Conservation (phyloP, 2,797 vertebrate species). For the Mico argentatus region DNA sequence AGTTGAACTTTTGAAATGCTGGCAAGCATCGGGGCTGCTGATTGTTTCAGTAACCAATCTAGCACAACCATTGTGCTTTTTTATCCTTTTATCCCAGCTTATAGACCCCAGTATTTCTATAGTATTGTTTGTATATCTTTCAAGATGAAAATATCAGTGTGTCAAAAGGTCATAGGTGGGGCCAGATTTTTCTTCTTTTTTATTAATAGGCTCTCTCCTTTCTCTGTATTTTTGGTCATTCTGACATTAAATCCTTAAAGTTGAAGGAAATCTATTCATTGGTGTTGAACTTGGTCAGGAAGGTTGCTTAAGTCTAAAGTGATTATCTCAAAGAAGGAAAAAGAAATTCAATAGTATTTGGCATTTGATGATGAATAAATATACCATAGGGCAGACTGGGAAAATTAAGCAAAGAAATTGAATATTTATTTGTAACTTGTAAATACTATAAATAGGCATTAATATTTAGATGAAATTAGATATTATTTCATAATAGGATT, state of each 20-base stretch:
- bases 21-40: background rate
- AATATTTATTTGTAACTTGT: conserved; percentile 69
- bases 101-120: background rate
- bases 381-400: background rate
- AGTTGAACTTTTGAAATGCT: conserved; percentile 18
- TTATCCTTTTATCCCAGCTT: conserved; percentile 33
- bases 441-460: conserved; percentile 61
- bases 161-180: conserved; percentile 56
- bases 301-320: conserved; percentile 55
- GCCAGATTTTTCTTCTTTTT: conserved; percentile 47
- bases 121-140: conserved; percentile 64
- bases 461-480: conserved; percentile 67
- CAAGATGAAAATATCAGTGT: conserved; percentile 62
- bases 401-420: conserved; percentile 69
- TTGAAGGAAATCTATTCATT: conserved; percentile 52
- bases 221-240: conserved; percentile 55
- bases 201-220: conserved; percentile 56
- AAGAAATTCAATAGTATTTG: conserved; percentile 33
- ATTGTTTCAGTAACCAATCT: background rate
- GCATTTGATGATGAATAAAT: conserved; percentile 59
- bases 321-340: conserved; percentile 45
- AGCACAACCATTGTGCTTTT: background rate
- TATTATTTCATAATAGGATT: conserved; percentile 69
- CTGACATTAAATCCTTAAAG: conserved; percentile 70
- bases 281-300: conserved; percentile 33